Base-by-base conservation (phyloP, 2,888 invertebrate species). In the Tetragonula carbonaria region DNA sequence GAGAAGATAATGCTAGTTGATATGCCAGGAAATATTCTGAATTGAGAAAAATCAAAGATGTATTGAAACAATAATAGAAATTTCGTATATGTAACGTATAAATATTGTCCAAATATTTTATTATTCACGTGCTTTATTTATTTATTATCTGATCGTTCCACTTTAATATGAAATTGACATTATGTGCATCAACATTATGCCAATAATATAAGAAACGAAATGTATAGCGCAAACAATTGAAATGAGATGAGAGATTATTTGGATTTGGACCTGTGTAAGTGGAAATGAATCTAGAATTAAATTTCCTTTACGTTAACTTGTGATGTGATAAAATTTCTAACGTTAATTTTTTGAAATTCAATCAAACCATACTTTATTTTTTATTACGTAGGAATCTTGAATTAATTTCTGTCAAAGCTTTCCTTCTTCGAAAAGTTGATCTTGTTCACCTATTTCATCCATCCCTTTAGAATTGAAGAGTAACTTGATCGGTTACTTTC, bases 91-190 rank as follows among this genome's bases (percentile, higher is more conserved):
- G 5, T 2, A n/a, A n/a, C 5, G n/a, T 5, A 5, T 45, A 45
- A 45, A 8, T n/a, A 14, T n/a, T 59, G 23, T 57, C 13, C n/a
- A 57, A 57, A 57, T 14, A 57, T 57, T n/a, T 57, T 57, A n/a
- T n/a, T 57, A 57, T 57, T 57, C 57, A 13, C 13, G n/a, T 2
- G 13, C n/a, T 57, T 28, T 28, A 28, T 28, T n/a, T 57, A 57
- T 57, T n/a, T 59, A 59, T 59, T 59, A n/a, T 59, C 57, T 59
- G 23, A 59, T 59, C n/a, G 57, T 59, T 59, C n/a, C 11, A 59
- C 57, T 59, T 59, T 59, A 59, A 59, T 59, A 59, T 59, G n/a
- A 59, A 59, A 59, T 59, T n/a, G 13, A 14, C 11, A n/a, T 59
- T n/a, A n/a, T n/a, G 23, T 23, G 57, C n/a, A 5, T n/a, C 57